Evolutionary conservation across 2,797 vertebrate genomes (phyloP), one percentile per base, ranked within the genome.

Genomic region (Pseudochromis fuscus): DNA sequence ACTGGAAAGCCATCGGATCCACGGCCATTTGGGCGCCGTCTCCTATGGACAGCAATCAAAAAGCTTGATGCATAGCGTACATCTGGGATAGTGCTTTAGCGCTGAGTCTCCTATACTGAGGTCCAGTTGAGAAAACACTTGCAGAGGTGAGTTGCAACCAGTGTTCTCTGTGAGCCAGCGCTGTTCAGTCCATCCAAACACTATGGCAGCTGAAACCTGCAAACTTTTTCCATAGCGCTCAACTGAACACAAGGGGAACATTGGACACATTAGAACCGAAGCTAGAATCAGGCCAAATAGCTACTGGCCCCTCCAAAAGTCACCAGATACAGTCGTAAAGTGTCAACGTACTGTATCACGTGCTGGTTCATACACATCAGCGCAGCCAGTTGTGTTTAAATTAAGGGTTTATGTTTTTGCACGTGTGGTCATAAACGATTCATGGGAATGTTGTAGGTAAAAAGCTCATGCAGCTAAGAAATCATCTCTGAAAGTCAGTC

Each of bases 51-150:
- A 63, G 83, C 82, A 77, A 82, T 84, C 75, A 80, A 88, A 87
- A 75, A 19, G 49, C 67, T 57, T 81, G 82, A 88, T 87, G 79
- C 86, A 75, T 65, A 73, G 68, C 53, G 0, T 73, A 77, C 89
- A 91, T 91, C 90, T 92, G 90, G 81, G 80, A 84, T 82, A 88
- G 67, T 5, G 59, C 80, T 92, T 85, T 56, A 56, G 70, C 4
- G 48, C 63, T 3, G 35, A 72, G 67, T 46, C 66, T 67, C 25
- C 67, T 45, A 48, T 62, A 35, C 61, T 79, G 61, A 45, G 62
- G 62, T 62, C 18, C 74, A 31, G 64, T 84, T 65, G 60, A 75
- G 75, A 78, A 85, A 84, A 78, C 75, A 83, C 65, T 76, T 6
- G 16, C 53, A 46, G 71, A 77, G 84, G 68, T 72, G 63, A 72